Evolutionary conservation across 2,888 invertebrate genomes (phyloP), one percentile per base, ranked within the genome.

Genomic region (Beris morrisii): DNA sequence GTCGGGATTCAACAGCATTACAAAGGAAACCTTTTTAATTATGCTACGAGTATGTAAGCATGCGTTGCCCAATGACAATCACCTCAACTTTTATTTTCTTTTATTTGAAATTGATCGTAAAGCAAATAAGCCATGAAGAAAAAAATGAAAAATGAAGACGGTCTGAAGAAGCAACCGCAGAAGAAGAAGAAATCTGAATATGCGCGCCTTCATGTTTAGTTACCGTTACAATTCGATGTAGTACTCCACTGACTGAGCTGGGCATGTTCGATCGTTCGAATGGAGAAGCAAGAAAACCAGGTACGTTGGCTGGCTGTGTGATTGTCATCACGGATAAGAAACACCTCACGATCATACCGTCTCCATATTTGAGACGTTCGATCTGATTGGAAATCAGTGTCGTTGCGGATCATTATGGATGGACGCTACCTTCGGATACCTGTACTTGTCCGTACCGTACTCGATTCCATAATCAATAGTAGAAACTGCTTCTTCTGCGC

Each of bases 351-450:
- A 22, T 13, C 43, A 15, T 13, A 28, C 7, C 64, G 32, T n/a
- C 43, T 53, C 52, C 38, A 53, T 44, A 64, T 46, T 64, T 11
- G 53, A 43, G 6, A 45, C 64, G 12, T 64, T 48, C 64, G 58
- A 67, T 67, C 64, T 67, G 67, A 67, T 67, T 67, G 64, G 67
- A 58, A 67, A 64, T 58, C 64, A 67, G 50, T 54, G 53, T 50
- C 64, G 58, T 45, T 50, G 30, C 22, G 64, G 45, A 43, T 53
- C 57, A 30, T 44, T 54, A 32, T 56, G 56, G 46, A 65, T 15
- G 65, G 65, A 15, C 48, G 32, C 57, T 57, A 43, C 38, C 55
- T 56, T n/a, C 38, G 38, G 38, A 4, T 30, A 38, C 55, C 13
- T 38, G 12, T 54, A 38, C 15, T 12, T 13, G 55, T 7, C 38